Evolutionary conservation across 2,113 vertebrate species (phyloP).

Genomic region (Elaphurus davidianus): DNA sequence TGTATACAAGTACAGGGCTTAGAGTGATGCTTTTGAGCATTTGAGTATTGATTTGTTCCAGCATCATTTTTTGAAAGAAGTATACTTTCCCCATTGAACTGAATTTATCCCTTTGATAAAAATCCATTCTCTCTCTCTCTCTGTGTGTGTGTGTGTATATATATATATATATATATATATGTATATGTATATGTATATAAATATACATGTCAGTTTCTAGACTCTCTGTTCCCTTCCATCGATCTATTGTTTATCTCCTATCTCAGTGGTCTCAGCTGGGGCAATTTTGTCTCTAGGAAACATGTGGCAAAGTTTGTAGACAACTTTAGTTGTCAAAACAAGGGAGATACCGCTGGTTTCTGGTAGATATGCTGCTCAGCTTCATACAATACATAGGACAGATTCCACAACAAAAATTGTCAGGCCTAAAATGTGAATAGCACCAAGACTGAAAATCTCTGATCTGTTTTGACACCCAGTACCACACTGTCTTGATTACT

Average conservation of each 20-base stretch:
- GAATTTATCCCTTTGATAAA: background rate
- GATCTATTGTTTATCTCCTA: background rate
- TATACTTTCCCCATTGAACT: background rate
- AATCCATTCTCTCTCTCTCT: background rate
- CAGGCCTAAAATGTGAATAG: background rate
- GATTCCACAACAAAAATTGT: background rate
- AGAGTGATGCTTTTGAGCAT: background rate
- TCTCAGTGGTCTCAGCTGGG: background rate
- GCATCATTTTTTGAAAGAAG: background rate
- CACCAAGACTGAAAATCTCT: background rate
- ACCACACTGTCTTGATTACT: background rate
- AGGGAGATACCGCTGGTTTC: background rate
- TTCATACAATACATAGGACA: background rate
- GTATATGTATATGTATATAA: rapidly evolving
- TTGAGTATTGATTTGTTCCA: background rate
- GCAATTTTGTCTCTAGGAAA: background rate
- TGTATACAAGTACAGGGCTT: background rate
- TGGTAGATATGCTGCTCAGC: background rate
- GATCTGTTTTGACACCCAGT: background rate
- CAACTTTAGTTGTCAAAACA: background rate
- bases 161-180: rapidly evolving
- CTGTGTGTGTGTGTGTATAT: rapidly evolving
- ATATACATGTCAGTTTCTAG: background rate
- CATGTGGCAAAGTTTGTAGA: background rate
- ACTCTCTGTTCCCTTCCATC: background rate